These are phyloP conservation scores for Harlomillsia oculata DNA, from an alignment of 1,140 invertebrate genomes.

Conservation along the genomic window DNA sequence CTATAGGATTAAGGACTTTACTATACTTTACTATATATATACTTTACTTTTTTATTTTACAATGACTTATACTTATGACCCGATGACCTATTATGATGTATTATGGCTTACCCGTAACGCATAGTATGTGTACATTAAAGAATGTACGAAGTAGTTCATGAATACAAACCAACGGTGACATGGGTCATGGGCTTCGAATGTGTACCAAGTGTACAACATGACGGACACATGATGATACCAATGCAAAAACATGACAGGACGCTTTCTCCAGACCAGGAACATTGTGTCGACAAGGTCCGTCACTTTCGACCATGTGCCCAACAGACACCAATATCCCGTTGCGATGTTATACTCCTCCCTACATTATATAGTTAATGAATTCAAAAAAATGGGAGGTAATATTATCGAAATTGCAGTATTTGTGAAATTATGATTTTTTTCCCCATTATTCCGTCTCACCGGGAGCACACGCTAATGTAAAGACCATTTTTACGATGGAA, in stretches of 20 bases:
- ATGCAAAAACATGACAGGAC: conserved; percentile 22
- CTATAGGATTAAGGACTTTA: too few species aligned
- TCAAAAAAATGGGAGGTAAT: not conserved
- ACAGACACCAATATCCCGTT: conserved; percentile 36
- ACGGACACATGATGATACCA: conserved; percentile 71
- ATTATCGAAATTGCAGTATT: not conserved
- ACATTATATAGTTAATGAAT: too few species aligned
- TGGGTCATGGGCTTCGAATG: conserved; percentile 88
- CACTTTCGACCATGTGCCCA: conserved; percentile 19
- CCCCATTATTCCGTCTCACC: not conserved
- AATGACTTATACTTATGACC: too few species aligned
- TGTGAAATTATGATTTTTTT: not conserved
- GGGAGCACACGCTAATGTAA: conserved; percentile 20
- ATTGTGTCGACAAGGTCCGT: conserved; percentile 24
- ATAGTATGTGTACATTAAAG: conserved; percentile 52
- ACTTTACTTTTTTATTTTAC: too few species aligned
- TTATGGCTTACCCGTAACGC: conserved; percentile 60
- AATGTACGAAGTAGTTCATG: conserved; percentile 90
- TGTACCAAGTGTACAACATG: conserved; percentile 93
- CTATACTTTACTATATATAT: not conserved
- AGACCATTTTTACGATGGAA: conserved; percentile 20
- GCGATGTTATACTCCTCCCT: conserved; percentile 22
- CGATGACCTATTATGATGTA: too few species aligned
- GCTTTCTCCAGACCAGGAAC: conserved; percentile 21
- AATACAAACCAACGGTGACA: conserved; percentile 95